These are phyloP conservation scores for Apotomis betuletana DNA, from an alignment of 2,888 invertebrate genomes.

Conservation along the genomic window DNA sequence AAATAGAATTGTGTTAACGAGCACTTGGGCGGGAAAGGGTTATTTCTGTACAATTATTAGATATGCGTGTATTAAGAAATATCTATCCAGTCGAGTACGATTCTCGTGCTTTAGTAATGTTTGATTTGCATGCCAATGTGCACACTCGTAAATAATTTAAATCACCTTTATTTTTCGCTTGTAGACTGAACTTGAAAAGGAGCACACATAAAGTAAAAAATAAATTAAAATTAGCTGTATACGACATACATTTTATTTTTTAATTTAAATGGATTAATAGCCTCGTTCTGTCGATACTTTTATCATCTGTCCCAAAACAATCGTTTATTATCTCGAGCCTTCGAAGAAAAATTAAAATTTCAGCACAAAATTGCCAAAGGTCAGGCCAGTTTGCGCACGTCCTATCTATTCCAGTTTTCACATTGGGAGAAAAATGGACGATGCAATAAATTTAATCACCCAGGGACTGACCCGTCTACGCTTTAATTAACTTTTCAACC, in stretches of 20 bases:
- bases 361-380: neutral
- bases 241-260: no score
- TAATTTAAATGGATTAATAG: no score
- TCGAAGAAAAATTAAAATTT: neutral
- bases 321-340: neutral
- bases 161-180: no score
- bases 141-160: no score
- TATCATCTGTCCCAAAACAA: no score
- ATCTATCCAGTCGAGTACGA: no score
- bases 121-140: no score
- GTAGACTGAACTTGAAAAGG: no score
- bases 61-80: neutral
- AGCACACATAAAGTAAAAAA: no score
- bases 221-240: no score
- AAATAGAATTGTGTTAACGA: conserved; percentile 21
- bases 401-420: conserved; percentile 44
- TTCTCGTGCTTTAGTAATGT: no score
- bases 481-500: conserved; percentile 80
- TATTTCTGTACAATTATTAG: neutral
- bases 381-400: conserved; percentile 1
- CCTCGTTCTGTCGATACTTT: no score
- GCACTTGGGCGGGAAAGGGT: neutral
- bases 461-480: conserved; percentile 72
- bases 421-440: conserved; percentile 66
- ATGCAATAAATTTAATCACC: conserved; percentile 76